Evolutionary conservation across 2,888 invertebrate genomes (phyloP).

Genomic region (Hirtodrosophila alboralis): DNA sequence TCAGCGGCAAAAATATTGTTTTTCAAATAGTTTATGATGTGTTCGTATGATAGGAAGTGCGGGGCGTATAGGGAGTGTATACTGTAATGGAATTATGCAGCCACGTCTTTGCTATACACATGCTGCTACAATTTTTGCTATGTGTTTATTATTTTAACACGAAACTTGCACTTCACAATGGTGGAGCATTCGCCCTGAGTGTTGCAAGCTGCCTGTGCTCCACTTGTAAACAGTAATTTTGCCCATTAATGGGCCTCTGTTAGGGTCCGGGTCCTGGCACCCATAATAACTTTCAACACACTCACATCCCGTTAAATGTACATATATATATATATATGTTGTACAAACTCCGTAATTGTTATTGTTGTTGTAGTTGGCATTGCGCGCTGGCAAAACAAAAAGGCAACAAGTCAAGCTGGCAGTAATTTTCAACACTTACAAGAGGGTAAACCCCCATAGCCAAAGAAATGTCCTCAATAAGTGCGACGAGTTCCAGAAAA

Average conservation of each 20-base stretch:
- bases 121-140: slow-evolving; percentile 72
- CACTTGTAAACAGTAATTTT: slow-evolving; percentile 79
- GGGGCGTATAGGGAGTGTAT: slow-evolving; percentile 11
- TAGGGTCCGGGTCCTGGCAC: slow-evolving; percentile 16
- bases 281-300: slow-evolving; percentile 69
- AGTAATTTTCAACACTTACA: slow-evolving; percentile 79
- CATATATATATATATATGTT: slow-evolving; percentile 16
- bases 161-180: slow-evolving; percentile 68
- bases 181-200: slow-evolving; percentile 14
- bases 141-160: slow-evolving; percentile 80
- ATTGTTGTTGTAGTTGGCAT: slow-evolving; percentile 50
- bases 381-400: slow-evolving; percentile 66
- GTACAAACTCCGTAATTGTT: slow-evolving; percentile 42
- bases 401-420: slow-evolving; percentile 79
- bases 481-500: slow-evolving; percentile 29
- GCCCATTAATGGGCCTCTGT: slow-evolving; percentile 70
- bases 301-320: slow-evolving; percentile 23
- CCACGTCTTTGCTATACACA: slow-evolving; percentile 46
- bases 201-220: slow-evolving; percentile 42
- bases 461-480: slow-evolving; percentile 34
- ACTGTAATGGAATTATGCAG: slow-evolving; percentile 72
- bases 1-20: slow-evolving; percentile 64
- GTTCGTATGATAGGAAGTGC: slow-evolving; percentile 22
- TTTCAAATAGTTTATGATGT: slow-evolving; percentile 68
- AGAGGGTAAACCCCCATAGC: slow-evolving; percentile 46